Conservation (phyloP, 1,140 invertebrate species). For the Lineus longissimus region DNA sequence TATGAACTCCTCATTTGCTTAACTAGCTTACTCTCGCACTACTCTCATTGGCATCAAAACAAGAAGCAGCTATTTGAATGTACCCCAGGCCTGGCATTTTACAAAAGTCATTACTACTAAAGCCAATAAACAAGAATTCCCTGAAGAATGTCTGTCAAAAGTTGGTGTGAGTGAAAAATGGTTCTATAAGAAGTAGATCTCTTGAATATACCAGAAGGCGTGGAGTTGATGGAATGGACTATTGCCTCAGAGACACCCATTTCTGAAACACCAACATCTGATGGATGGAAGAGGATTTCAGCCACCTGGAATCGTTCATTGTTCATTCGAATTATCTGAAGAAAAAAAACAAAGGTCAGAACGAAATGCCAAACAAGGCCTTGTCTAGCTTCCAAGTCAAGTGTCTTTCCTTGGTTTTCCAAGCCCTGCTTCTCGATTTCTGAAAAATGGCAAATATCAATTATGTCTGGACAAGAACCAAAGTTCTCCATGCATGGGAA, state of each 20-base stretch:
- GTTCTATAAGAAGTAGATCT: neutral
- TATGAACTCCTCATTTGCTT: too few species aligned
- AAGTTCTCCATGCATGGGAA: too few species aligned
- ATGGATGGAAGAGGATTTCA: conserved; percentile 91
- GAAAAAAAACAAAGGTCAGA: conserved; percentile 14
- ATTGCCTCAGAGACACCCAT: conserved; percentile 93
- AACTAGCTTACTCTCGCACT: too few species aligned
- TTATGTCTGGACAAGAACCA: conserved; percentile 14
- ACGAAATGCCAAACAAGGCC: neutral
- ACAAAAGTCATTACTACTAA: too few species aligned
- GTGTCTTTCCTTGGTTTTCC: neutral
- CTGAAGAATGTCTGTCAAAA: too few species aligned
- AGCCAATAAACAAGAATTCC: too few species aligned
- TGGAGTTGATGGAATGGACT: conserved; percentile 52
- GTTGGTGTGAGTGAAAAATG: too few species aligned
- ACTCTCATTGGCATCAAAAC: too few species aligned
- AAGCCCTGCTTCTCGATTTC: neutral
- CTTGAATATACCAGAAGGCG: conserved; percentile 60
- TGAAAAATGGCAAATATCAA: neutral
- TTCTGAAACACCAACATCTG: conserved; percentile 88
- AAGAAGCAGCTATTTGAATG: too few species aligned
- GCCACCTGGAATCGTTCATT: conserved; percentile 84
- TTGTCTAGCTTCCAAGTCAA: neutral
- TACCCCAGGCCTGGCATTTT: too few species aligned
- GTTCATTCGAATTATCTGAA: conserved; percentile 78